Evolutionary conservation across 2,113 vertebrate species (phyloP), one percentile per base, ranked within the genome.

Genomic region (Nothobranchius furzeri): DNA sequence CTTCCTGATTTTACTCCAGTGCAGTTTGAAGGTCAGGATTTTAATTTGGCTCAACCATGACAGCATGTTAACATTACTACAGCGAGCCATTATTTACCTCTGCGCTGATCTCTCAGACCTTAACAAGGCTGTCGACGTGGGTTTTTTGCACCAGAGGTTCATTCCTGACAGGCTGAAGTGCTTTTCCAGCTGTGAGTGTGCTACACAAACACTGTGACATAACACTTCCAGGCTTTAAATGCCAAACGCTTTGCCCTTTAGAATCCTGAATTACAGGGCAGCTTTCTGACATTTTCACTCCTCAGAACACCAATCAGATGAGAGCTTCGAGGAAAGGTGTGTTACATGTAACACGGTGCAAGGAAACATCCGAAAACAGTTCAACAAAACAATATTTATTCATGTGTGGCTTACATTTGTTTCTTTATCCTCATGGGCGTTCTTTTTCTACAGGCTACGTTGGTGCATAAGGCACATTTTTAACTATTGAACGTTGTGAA

Each of bases 301-400:
- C 52, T 59, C 62, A 59, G 68, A 71, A 74, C 13, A n/a, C 59
- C 67, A 62, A 69, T 60, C 55, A 79, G 76, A 81, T 69, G 75
- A 89, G 59, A 3, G 17, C 59, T 74, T 82, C 59, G 58, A 66
- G 60, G 70, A 67, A 81, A 65, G 64, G 72, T 71, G 74, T 61
- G 80, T 81, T 73, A 75, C 60, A 13, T 55, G 68, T 68, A 62
- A 68, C n/a, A 43, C 30, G 30, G 30, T 3, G 30, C 2, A 20
- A 30, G 61, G 45, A 45, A 70, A 79, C 88, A 87, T 87, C 76
- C 84, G 84, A 73, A 71, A 87, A 64, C 48, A 8, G 42, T 82
- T 80, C 36, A 37, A 71, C 54, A 4, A 68, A 48, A 68, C 36
- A 6, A 4, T 37, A 4, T 1, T 20, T 20, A 20, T 20, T 20